phyloP scores from a whole-genome alignment of 1,140 invertebrate species.

The Lasaia peninsularis region DNA sequence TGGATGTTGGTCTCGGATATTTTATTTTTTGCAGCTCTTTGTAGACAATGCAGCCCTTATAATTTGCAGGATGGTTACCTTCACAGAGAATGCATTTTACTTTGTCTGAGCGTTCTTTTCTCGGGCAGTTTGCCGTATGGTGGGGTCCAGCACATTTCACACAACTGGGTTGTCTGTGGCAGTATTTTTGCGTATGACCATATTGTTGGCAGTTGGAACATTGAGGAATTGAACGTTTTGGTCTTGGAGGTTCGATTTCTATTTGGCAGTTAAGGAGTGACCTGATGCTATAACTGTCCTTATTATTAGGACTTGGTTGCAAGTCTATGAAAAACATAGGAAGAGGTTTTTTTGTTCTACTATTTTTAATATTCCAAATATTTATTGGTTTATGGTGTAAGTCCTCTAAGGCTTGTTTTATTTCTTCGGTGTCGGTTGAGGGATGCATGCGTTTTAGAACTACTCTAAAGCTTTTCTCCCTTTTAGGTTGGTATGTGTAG shows the following conservation, averaged over 20 bases:
- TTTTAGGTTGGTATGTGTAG: constrained; percentile 29
- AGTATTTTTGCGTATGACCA: constrained; percentile 43
- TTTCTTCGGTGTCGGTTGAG: constrained; percentile 26
- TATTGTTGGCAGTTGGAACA: constrained; percentile 34
- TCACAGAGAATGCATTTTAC: constrained; percentile 22
- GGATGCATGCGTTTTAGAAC: constrained; percentile 31
- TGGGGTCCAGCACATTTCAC: constrained; percentile 49
- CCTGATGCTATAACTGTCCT: constrained; percentile 28
- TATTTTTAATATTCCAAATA: constrained; percentile 10
- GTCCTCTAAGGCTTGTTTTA: constrained; percentile 17
- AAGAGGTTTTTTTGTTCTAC: constrained; percentile 8
- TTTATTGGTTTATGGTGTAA: constrained; percentile 11
- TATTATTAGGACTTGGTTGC: constrained; percentile 26
- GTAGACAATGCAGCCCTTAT: constrained; percentile 22
- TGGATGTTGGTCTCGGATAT: background rate
- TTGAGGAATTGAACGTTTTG: constrained; percentile 35
- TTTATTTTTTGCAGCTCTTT: constrained; percentile 19
- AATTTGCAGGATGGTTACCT: constrained; percentile 15
- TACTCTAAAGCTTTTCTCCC: constrained; percentile 25
- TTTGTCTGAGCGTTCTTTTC: constrained; percentile 7
- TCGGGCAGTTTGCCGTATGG: constrained; percentile 16
- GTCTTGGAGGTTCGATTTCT: constrained; percentile 31
- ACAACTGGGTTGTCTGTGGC: constrained; percentile 32
- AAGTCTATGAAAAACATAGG: constrained; percentile 27
- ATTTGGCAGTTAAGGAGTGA: constrained; percentile 21